These are phyloP conservation scores for Lepus townsendii DNA, from an alignment of 2,797 vertebrate species.

Conservation along the genomic window DNA sequence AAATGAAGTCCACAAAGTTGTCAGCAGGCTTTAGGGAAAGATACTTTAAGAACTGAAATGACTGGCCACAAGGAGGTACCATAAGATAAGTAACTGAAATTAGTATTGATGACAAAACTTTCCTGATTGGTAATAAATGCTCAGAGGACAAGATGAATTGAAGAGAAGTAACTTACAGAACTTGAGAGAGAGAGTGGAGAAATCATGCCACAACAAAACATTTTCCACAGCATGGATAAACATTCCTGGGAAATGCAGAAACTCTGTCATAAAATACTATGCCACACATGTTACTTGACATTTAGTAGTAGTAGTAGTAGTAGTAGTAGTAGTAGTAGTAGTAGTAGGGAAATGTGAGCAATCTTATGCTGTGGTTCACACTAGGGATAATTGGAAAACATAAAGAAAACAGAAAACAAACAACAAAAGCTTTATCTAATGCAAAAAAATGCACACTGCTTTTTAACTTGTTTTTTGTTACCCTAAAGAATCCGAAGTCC, in stretches of 20 bases:
- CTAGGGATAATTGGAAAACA: constrained; percentile 1
- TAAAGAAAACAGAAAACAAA: constrained; percentile 3
- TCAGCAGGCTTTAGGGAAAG: not conserved
- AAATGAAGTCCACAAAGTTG: not conserved
- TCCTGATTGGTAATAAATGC: not conserved
- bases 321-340: not conserved
- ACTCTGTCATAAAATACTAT: constrained; percentile 34
- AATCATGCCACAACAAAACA: not conserved
- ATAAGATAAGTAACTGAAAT: constrained; percentile 20
- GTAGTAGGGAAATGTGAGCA: constrained; percentile 15
- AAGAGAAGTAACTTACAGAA: not conserved
- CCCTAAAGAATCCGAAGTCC: not conserved
- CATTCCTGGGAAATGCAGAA: not conserved
- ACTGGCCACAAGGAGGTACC: not conserved
- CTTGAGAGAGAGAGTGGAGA: not conserved
- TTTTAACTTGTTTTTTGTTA: constrained; percentile 58
- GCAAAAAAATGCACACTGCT: constrained; percentile 12
- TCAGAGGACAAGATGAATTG: not conserved
- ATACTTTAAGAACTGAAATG: not conserved
- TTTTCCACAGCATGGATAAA: not conserved
- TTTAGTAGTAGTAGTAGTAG: not conserved
- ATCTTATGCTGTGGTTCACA: not conserved
- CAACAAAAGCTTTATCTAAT: constrained; percentile 16
- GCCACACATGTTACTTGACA: not conserved
- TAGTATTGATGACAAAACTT: not conserved